Base-by-base conservation (phyloP, 1,140 invertebrate genomes). In the Drosophila pallidifrons region DNA sequence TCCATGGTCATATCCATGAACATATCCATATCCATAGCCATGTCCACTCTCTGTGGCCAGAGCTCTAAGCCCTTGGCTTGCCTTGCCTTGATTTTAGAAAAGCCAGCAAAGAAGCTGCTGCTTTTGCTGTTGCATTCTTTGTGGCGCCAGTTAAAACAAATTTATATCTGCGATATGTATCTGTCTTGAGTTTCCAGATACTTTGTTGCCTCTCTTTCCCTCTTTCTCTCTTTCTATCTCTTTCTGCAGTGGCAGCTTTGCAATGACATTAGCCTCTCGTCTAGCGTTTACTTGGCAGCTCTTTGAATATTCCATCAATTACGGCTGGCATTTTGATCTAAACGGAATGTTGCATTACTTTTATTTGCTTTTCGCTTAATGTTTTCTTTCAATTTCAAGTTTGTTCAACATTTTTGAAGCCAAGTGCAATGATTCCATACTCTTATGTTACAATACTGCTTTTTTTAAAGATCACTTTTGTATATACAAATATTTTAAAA, bases 81-180 rank as follows among this genome's bases (percentile, higher is more conserved):
- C 30, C 49, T 52, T 57, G 32, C 32, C 51, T 54, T 32, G 28
- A 32, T 54, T 54, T 30, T 6, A 35, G 11, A 11, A 52, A 52
- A 52, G 11, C 13, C 13, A 55, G 30, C n/a, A 35, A 38, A 51
- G 49, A 35, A 32, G 25, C 11, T n/a, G 45, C 54, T 20, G n/a
- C 55, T 25, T 25, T 25, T 32, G 51, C 66, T 70, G 52, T 51
- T 70, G 73, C 60, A 72, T 69, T 76, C 77, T 76, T 81, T 77
- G 49, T 41, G 69, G 70, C 59, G 75, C 57, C 63, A 73, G 54
- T 67, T 73, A 59, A 73, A 52, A 43, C 55, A 73, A 73, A 52
- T 73, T 67, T 73, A 66, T 66, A 72, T 16, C 38, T 54, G 13
- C 25, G 28, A 45, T 43, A 52, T 64, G 41, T 57, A 51, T 41